Base-by-base conservation (phyloP, 2,888 invertebrate genomes). In the Dryococelus australis region DNA sequence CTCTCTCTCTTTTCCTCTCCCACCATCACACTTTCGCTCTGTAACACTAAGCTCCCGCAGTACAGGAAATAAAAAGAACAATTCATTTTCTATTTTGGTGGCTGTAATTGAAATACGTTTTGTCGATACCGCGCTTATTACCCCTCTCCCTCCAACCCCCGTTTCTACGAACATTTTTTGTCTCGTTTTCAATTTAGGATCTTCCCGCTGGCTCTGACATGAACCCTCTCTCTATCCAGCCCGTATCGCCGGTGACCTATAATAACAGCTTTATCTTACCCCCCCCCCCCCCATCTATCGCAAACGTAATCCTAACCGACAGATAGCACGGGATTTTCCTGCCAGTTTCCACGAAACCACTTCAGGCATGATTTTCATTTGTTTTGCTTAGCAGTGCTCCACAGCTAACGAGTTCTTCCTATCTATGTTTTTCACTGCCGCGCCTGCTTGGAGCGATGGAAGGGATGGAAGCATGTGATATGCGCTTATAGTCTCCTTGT, bases 91-190 rank as follows among this genome's bases (percentile, higher is more conserved):
- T 65, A 65, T 65, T 65, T 65, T 65, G 65, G 65, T 20, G 65
- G 65, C 65, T 65, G 65, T 65, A 65, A 65, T 65, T 65, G 65
- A 65, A 65, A 65, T 65, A 65, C 65, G 65, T 65, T 65, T 65
- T 65, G 65, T 65, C 65, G 65, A 65, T 65, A 65, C 65, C 0
- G 65, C n/a, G 65, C 65, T 65, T 65, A 65, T 65, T 65, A 65
- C 65, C 65, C 65, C 65, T 24, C 1, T 24, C 65, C 8, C 65
- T 10, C n/a, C n/a, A 10, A 65, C 10, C 20, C 65, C 65, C 16
- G 1, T 65, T n/a, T n/a, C n/a, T n/a, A n/a, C n/a, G n/a, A n/a
- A 16, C 20, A 16, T 65, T 20, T 65, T 65, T n/a, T 65, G 65
- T 0, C n/a, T n/a, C 65, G 65, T 65, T 65, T 65, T n/a, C 65